Evolutionary conservation across 37 sponge, comb jelly and placozoan species (phyloP), one percentile per base, ranked within the genome.

Genomic region (Oscarella lobularis): DNA sequence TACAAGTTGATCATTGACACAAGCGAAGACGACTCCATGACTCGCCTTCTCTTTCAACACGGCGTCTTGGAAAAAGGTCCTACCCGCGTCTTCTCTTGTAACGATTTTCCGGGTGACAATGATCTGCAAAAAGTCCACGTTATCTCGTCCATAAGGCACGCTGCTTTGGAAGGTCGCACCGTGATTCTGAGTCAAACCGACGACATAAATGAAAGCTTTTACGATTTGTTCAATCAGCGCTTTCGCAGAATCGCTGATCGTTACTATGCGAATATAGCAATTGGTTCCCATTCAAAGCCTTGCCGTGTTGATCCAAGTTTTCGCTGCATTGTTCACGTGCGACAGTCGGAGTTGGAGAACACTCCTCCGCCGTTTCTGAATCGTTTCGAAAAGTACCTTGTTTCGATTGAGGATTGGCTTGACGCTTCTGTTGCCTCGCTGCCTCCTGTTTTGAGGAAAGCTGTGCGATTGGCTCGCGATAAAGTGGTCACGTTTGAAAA

Each of bases 1-100:
- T 92, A 88, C 81, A 92, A 92, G 71, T 78, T 92, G 39, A 80
- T 92, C 75, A 85, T 92, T 78, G 93, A 92, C 77, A 38, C 83
- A n/a, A 85, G 86, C 36, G 89, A 92, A 67, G 93, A 92, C 76
- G 84, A 80, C 39, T 88, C 88, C 2, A 40, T 92, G 29, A 67
- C 80, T 39, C 69, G 93, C 2, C 84, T 92, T 4, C 84, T 92
- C 69, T 88, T 83, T 76, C 66, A 80, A 31, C 82, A 81, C 40
- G 83, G 82, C 1, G 76, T 92, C 34, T 73, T 92, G 33, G 72
- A 83, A 32, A 67, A 75, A 39, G 40, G 70, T 37, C 74, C 83
- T 2, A 88, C 89, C 40, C 69, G 81, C 5, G 77, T 81, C 31
- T 92, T 79, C 65, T 73, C 87, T 84, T 92, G 89, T 74, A 92